A percentile compares a stretch with the other conserved stretches of the same genome.
phyloP scores from a whole-genome alignment of 2,797 vertebrate species.

The Chrosomus eos region DNA sequence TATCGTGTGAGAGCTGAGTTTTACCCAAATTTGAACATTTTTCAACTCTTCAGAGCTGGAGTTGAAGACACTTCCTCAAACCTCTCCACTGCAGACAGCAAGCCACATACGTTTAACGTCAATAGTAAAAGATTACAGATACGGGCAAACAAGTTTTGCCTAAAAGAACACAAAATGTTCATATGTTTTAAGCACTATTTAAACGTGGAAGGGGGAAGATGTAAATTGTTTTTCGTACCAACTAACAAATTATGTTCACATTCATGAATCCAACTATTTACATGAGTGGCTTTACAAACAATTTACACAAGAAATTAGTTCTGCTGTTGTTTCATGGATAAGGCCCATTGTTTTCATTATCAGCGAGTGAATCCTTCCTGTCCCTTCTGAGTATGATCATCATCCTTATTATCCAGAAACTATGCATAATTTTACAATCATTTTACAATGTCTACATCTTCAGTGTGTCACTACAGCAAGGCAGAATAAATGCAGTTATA shows the following conservation, averaged over 20 bases:
- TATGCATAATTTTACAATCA: not conserved
- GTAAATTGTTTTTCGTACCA: not conserved
- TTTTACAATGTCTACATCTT: not conserved
- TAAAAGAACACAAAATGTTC: not conserved
- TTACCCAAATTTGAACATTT: not conserved
- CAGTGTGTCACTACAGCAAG: not conserved
- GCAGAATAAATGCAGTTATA: not conserved
- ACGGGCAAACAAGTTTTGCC: not conserved
- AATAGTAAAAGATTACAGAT: not conserved
- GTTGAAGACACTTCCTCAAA: not conserved
- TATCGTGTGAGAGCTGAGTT: rapidly evolving
- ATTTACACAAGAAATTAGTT: not conserved
- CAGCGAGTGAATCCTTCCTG: not conserved
- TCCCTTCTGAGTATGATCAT: not conserved
- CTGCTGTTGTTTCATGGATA: not conserved
- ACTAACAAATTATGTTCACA: not conserved
- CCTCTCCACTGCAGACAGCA: not conserved
- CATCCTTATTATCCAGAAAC: not conserved
- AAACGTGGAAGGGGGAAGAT: not conserved
- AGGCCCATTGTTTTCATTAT: not conserved
- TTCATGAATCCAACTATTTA: not conserved
- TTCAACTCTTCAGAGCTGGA: not conserved
- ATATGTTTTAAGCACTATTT: not conserved
- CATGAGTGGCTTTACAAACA: not conserved
- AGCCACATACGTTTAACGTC: not conserved